Evolutionary conservation across 2,797 vertebrate species (phyloP), one percentile per base, ranked within the genome.

Genomic region (Typhlichthys subterraneus): DNA sequence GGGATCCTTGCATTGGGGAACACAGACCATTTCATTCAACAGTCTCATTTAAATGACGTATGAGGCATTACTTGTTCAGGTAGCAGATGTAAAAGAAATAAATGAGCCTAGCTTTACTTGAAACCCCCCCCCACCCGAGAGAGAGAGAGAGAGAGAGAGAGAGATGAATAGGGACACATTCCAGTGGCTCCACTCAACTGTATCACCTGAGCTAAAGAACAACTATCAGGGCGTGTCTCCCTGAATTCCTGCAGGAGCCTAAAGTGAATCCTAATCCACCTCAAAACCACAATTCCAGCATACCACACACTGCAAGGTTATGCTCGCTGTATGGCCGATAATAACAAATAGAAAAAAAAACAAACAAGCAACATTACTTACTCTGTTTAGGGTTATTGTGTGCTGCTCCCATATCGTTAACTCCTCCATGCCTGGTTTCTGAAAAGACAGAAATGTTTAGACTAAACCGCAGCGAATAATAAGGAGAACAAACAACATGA

Each of bases 401-500:
- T 98, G 93, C 84, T 98, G 96, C 83, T 99, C 96, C 97, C 97
- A 98, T 91, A 99, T 97, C 23, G 88, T 91, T 89, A 98, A 87
- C 77, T 97, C 96, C 87, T 99, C 97, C 97, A 99, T 98, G 76
- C 88, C 88, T 69, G 90, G 66, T 77, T 91, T 91, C 92, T 92
- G 79, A 52, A 86, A 69, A 33, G 66, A 12, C 53, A 53, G 73
- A 14, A 54, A 42, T 1, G 11, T 10, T 29, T 9, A 49, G 6
- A 12, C 17, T 9, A 19, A 12, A 42, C 51, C 55, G 5, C 54
- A 53, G 5, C 13, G 0, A 48, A 4, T n/a, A 60, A 5, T 19
- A 13, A 29, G 46, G 5, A 46, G 31, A 31, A 0, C 4, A 47
- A 23, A 12, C 5, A 38, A 57, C 6, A 15, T 45, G 1, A 59